Percentiles rank a stretch among this genome's conserved stretches.
Conservation (phyloP, 2,888 invertebrate species). For the Ormyrus labotus region DNA sequence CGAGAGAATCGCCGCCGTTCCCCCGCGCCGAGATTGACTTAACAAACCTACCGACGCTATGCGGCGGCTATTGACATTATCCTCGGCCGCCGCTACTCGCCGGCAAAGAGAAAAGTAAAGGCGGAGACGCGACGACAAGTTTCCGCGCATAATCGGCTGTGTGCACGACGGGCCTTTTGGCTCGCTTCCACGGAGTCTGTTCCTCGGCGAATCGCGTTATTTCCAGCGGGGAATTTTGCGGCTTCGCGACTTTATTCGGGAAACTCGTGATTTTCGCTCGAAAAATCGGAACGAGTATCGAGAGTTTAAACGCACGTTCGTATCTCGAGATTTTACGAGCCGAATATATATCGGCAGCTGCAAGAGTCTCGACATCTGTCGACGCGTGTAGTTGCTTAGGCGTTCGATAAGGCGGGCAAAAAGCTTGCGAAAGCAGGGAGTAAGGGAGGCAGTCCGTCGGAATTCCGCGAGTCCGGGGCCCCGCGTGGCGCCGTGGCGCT, state of each 20-base stretch:
- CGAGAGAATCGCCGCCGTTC: constrained; percentile 22
- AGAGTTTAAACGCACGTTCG: neutral
- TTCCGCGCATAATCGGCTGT: neutral
- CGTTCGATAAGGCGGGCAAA: no score
- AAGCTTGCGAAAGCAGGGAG: neutral
- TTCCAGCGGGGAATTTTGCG: neutral
- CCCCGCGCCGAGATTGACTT: constrained; percentile 40
- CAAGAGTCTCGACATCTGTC: no score
- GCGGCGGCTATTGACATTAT: constrained; percentile 43
- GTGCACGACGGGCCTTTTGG: neutral
- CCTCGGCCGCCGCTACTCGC: constrained; percentile 8
- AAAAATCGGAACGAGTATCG: neutral
- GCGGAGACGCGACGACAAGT: constrained; percentile 1
- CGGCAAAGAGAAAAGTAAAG: constrained; percentile 14
- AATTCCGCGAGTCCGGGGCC: constrained; percentile 20
- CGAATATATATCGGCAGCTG: no score
- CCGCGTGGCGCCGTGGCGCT: constrained; percentile 5
- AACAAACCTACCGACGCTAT: constrained; percentile 46
- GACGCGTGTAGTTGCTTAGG: no score
- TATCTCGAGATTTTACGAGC: no score
- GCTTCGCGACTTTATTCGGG: neutral
- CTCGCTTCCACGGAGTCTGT: constrained; percentile 2
- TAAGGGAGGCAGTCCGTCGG: neutral
- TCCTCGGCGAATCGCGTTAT: constrained; percentile 12
- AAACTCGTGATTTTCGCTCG: neutral